Evolutionary conservation across 2,113 vertebrate species (phyloP).

Genomic region (Henicopernis longicauda): DNA sequence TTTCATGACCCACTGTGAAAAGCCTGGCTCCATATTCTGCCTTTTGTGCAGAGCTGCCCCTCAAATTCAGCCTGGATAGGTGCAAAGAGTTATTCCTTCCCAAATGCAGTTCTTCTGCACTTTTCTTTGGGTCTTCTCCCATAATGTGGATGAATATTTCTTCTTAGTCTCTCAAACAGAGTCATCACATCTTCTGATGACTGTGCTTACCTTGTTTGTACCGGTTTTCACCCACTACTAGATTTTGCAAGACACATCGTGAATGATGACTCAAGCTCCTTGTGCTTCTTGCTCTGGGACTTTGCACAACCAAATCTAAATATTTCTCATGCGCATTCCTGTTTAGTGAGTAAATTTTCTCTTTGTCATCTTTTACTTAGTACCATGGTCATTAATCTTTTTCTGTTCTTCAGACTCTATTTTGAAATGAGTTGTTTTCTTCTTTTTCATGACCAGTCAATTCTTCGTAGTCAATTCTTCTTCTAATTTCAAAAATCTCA

Average conservation of each 20-base stretch:
- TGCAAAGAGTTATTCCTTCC: background rate
- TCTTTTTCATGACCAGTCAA: background rate
- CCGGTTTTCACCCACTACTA: background rate
- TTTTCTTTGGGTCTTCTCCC: background rate
- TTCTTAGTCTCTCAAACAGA: background rate
- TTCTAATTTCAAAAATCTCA: background rate
- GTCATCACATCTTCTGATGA: background rate
- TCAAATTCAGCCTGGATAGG: rapidly evolving
- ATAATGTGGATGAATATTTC: background rate
- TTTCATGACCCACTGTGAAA: background rate
- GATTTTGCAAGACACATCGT: background rate
- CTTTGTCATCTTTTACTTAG: background rate
- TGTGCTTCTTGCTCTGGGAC: background rate
- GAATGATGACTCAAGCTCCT: background rate
- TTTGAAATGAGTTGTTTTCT: background rate
- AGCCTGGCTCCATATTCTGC: background rate
- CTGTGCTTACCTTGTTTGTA: background rate
- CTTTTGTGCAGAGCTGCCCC: background rate
- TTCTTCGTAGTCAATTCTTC: background rate
- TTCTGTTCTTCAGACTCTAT: background rate
- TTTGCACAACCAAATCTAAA: background rate
- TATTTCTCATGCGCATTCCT: background rate
- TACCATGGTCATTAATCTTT: background rate
- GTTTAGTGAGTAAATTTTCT: background rate
- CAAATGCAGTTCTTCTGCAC: background rate